Evolutionary conservation across 2,888 invertebrate species (phyloP).

Genomic region (Macrosiphum euphorbiae): DNA sequence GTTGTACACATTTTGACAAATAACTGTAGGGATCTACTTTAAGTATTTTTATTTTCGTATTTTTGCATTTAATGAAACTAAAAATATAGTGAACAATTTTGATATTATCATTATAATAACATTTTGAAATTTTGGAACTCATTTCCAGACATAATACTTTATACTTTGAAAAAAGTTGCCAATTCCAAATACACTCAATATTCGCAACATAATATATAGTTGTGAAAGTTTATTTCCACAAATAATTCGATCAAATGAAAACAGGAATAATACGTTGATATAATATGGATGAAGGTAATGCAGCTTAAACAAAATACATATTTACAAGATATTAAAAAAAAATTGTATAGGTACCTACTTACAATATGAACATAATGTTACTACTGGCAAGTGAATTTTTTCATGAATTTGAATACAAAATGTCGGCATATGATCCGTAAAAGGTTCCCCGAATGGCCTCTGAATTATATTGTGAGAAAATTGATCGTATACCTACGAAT

Average conservation of each 20-base stretch:
- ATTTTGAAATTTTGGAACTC: not conserved
- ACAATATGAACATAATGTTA: no score
- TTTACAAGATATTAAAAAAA: no score
- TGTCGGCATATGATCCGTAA: no score
- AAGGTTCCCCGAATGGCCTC: no score
- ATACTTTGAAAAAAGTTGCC: not conserved
- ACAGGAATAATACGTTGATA: not conserved
- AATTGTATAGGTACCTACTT: no score
- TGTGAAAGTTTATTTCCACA: not conserved
- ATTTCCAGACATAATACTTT: not conserved
- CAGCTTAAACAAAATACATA: not conserved
- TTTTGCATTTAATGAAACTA: not conserved
- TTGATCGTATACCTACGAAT: not conserved
- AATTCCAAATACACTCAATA: not conserved
- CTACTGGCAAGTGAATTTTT: no score
- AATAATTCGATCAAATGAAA: not conserved
- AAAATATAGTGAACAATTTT: not conserved
- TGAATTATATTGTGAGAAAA: no score
- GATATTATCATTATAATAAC: no score
- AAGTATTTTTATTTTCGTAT: not conserved
- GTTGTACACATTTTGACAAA: no score
- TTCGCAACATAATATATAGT: not conserved
- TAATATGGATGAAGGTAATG: not conserved
- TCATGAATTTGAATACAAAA: no score
- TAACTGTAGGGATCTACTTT: no score